These are phyloP conservation scores for Dynastes grantii DNA, from an alignment of 2,888 invertebrate species.

Conservation along the genomic window DNA sequence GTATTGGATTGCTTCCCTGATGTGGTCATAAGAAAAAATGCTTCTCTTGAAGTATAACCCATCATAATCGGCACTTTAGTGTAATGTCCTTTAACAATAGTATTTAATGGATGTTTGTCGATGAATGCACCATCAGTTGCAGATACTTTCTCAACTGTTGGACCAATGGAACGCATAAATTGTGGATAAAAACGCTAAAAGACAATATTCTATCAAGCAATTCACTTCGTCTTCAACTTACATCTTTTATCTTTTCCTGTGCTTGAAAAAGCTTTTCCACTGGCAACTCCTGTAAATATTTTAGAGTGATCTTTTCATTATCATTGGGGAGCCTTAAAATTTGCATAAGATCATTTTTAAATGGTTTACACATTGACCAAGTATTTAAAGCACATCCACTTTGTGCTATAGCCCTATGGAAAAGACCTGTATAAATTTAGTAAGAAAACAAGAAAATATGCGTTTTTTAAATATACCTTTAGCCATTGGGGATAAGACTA, in stretches of 20 bases:
- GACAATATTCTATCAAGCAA: not conserved
- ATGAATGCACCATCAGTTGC: slow-evolving; percentile 58
- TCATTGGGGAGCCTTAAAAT: slow-evolving; percentile 24
- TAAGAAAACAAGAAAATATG: not conserved
- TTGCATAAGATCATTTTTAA: slow-evolving; percentile 20
- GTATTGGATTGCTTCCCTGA: slow-evolving; percentile 50
- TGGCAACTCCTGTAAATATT: slow-evolving; percentile 39
- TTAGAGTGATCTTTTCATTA: slow-evolving; percentile 34
- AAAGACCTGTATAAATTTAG: slow-evolving; percentile 43
- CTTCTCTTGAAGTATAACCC: slow-evolving; percentile 61
- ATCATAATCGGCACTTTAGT: slow-evolving; percentile 61
- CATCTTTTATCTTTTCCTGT: slow-evolving; percentile 45
- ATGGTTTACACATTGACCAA: slow-evolving; percentile 31
- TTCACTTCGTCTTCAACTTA: slow-evolving; percentile 13
- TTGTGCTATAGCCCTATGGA: slow-evolving; percentile 56
- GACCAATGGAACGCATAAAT: slow-evolving; percentile 37
- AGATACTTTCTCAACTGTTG: slow-evolving; percentile 56
- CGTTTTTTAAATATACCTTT: slow-evolving; percentile 10
- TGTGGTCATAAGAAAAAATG: slow-evolving; percentile 54
- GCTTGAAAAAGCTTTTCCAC: slow-evolving; percentile 45
- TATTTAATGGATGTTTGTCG: slow-evolving; percentile 57
- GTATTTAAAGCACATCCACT: slow-evolving; percentile 50
- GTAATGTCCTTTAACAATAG: slow-evolving; percentile 58
- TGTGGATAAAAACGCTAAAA: slow-evolving; percentile 27
- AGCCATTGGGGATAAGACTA: slow-evolving; percentile 37